These are phyloP conservation scores for Phasia obesa DNA, from an alignment of 2,888 invertebrate genomes.

Conservation along the genomic window DNA sequence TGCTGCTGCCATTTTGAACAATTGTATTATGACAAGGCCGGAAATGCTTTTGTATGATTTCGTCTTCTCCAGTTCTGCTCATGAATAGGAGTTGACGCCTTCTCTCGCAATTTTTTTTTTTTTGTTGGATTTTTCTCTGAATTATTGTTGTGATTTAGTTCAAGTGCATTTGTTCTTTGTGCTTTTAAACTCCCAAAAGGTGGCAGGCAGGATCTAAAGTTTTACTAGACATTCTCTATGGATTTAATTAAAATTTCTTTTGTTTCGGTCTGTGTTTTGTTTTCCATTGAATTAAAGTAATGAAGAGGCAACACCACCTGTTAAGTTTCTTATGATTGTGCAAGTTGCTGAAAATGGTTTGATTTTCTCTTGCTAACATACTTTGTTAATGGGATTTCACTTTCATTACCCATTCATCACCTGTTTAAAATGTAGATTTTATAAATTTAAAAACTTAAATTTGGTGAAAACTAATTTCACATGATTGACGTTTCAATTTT, in stretches of 20 bases:
- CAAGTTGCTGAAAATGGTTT: background rate
- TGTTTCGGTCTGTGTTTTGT: slow-evolving; percentile 53
- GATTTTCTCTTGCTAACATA: slow-evolving; percentile 17
- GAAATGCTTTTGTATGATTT: slow-evolving; percentile 77
- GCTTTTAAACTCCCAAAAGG: slow-evolving; percentile 47
- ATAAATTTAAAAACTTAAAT: too few species aligned
- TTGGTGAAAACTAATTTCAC: too few species aligned
- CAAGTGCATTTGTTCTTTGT: slow-evolving; percentile 67
- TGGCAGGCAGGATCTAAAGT: slow-evolving; percentile 47
- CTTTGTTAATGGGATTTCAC: slow-evolving; percentile 30
- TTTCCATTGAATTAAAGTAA: slow-evolving; percentile 31
- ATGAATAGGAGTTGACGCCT: slow-evolving; percentile 54
- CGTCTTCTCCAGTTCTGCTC: slow-evolving; percentile 41
- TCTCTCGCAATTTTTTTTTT: slow-evolving; percentile 25
- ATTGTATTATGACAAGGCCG: slow-evolving; percentile 74
- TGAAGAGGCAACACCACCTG: slow-evolving; percentile 51
- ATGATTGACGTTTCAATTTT: too few species aligned
- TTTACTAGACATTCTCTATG: slow-evolving; percentile 69
- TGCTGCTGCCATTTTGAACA: slow-evolving; percentile 20
- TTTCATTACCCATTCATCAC: slow-evolving; percentile 33
- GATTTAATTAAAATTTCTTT: slow-evolving; percentile 73
- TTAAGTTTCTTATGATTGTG: slow-evolving; percentile 14
- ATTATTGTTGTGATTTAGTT: slow-evolving; percentile 64
- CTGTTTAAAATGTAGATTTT: too few species aligned
- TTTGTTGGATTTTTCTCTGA: background rate